These are phyloP conservation scores for Illadopsis cleaveri DNA, from an alignment of 2,113 vertebrate genomes.

Conservation along the genomic window DNA sequence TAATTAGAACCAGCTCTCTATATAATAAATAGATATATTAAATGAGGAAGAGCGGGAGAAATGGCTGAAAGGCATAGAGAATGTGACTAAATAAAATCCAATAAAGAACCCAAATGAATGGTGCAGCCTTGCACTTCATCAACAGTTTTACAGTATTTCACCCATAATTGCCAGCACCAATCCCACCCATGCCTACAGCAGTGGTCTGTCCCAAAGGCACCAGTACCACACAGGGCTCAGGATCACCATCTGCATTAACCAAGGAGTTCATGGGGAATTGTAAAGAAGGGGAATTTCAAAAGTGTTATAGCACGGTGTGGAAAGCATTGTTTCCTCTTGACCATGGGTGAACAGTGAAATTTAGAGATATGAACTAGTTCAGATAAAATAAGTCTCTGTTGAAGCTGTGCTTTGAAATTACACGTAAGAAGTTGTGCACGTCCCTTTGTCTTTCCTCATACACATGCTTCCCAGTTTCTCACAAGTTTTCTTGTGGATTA, in stretches of 20 bases:
- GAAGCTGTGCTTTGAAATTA: background rate
- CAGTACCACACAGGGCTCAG: background rate
- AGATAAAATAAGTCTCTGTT: background rate
- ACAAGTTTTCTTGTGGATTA: constrained; percentile 24
- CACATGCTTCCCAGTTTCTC: background rate
- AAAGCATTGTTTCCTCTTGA: background rate
- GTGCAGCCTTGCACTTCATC: background rate
- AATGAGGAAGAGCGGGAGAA: background rate
- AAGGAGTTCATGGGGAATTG: background rate
- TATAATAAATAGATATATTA: constrained; percentile 14
- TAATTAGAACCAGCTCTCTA: constrained; percentile 38
- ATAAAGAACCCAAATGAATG: background rate
- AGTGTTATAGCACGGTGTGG: accelerated
- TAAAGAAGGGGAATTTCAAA: background rate
- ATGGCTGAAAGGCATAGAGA: background rate
- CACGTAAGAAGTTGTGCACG: background rate
- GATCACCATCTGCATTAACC: background rate
- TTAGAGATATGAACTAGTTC: background rate
- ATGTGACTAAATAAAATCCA: background rate
- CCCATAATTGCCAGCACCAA: background rate
- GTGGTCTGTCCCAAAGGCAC: background rate
- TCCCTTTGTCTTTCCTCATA: background rate
- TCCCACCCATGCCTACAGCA: background rate
- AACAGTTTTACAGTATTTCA: background rate
- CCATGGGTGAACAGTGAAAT: background rate